phyloP scores from a whole-genome alignment of 1,140 invertebrate species.

The Hestina assimilis region DNA sequence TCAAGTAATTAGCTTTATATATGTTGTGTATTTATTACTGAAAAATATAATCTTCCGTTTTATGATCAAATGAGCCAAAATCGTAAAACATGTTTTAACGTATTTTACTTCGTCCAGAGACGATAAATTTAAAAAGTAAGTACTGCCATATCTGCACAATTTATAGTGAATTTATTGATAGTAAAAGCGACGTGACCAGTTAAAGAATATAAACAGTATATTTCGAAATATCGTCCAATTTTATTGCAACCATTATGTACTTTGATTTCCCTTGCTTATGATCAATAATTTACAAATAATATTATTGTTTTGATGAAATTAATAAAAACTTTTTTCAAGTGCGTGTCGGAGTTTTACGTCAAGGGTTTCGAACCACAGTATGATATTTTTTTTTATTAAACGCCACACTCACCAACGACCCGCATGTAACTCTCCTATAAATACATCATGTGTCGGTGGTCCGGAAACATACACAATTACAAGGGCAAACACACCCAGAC shows the following conservation, averaged over 20 bases:
- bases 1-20: constrained; percentile 21
- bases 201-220: constrained; percentile 11
- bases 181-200: constrained; percentile 1
- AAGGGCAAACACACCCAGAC: no score
- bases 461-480: no score
- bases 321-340: no score
- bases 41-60: constrained; percentile 30
- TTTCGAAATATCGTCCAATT: background rate
- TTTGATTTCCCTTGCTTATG: background rate
- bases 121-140: constrained; percentile 32
- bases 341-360: no score
- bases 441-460: no score
- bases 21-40: constrained; percentile 2
- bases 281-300: no score
- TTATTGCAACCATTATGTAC: background rate
- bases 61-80: constrained; percentile 19
- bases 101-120: constrained; percentile 20
- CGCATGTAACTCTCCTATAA: no score
- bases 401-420: no score
- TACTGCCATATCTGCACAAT: constrained; percentile 13
- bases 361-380: no score
- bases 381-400: no score
- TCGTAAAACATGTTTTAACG: constrained; percentile 35
- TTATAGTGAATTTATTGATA: constrained; percentile 25
- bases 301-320: no score